Base-by-base conservation (phyloP, 2,888 invertebrate genomes). In the Metallyticus violacea region DNA sequence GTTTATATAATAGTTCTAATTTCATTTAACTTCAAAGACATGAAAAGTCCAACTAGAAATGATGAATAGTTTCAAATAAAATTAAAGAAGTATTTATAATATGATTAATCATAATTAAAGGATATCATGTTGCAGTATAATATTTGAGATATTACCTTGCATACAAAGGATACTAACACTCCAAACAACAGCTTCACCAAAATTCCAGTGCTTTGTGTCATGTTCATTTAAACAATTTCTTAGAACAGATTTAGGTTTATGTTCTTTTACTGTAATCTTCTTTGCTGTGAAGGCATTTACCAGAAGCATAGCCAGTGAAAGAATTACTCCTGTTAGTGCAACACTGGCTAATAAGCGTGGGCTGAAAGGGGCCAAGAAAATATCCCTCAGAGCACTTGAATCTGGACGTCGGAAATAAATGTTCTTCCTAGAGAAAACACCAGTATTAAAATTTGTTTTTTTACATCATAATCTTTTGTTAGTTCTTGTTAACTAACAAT, bases 351-450 rank as follows among this genome's bases (percentile, higher is more conserved):
- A 90, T 79, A 95, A 90, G 0, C 92, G 92, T 7, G 91, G 91
- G 88, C 94, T 94, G 89, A 95, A 95, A 0, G 95, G 95, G 0
- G 94, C 93, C 83, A 94, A 89, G 90, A 94, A 95, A 90, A 95
- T 95, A 89, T 95, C 94, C 0, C 94, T 93, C 81, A 94, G 93
- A 0, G 93, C 93, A 0, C 94, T 93, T 0, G 94, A 94, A 89
- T 94, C 94, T 89, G 94, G 93, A 29, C 94, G 94, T 27, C 93
- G 93, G 86, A 95, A 93, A 90, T 95, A 95, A 88, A 95, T 94
- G 88, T 94, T 94, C 88, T 93, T 93, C 92, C 95, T 95, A 87
- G 5, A 90, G 89, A 87, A 84, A 81, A 15, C 22, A 62, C 22
- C 2, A 7, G n/a, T n/a, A n/a, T n/a, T n/a, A n/a, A n/a, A n/a